Percentiles rank a stretch among this genome's conserved stretches.
These are phyloP conservation scores for Setophaga petechia DNA, from an alignment of 2,113 vertebrate species.

Conservation along the genomic window DNA sequence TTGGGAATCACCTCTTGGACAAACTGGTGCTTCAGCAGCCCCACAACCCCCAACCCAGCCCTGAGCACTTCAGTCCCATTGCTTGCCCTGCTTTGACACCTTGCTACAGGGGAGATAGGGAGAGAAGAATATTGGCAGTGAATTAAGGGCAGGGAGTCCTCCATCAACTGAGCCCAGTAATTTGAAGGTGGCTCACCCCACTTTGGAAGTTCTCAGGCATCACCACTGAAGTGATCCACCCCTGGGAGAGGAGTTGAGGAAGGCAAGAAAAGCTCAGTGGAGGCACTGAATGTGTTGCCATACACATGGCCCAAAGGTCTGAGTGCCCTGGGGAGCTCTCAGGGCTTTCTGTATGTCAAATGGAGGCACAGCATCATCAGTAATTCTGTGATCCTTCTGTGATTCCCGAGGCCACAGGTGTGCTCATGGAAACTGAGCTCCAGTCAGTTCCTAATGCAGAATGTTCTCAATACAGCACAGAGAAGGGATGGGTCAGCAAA, in stretches of 20 bases:
- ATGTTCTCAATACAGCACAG: neutral
- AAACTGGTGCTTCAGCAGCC: neutral
- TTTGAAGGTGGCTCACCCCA: neutral
- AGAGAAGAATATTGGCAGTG: neutral
- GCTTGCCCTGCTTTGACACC: neutral
- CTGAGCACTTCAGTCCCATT: neutral
- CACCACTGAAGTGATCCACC: neutral
- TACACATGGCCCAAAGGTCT: neutral
- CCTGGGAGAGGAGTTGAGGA: neutral
- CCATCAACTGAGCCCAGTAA: neutral
- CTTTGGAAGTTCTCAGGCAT: neutral
- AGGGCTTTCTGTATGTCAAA: neutral
- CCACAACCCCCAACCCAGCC: neutral
- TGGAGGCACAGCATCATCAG: neutral
- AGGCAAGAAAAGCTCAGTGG: neutral
- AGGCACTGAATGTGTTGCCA: neutral
- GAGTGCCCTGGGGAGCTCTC: neutral
- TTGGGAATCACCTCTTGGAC: neutral
- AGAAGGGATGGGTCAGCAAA: neutral
- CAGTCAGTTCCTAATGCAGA: neutral
- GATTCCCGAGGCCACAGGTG: rapidly evolving
- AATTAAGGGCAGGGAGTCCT: neutral
- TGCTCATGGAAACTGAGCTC: neutral
- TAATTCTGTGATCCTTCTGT: neutral
- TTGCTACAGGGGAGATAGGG: rapidly evolving